phyloP scores from a whole-genome alignment of 2,113 vertebrate species.

The Anhinga anhinga region DNA sequence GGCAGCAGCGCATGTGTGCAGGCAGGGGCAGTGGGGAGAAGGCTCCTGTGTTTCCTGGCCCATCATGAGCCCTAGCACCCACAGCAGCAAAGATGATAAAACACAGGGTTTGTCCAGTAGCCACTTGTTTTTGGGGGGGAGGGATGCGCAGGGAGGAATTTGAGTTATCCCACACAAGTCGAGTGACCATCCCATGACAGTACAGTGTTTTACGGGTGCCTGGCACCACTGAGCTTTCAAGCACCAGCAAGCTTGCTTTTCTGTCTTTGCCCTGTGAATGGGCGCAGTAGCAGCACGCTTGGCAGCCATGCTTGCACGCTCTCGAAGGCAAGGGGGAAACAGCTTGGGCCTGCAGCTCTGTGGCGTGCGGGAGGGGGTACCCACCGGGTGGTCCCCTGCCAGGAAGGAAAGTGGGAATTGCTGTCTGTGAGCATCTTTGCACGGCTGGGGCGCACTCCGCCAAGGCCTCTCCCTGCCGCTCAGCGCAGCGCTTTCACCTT shows the following conservation, averaged over 20 bases:
- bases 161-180: background rate
- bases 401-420: background rate
- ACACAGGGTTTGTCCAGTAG: background rate
- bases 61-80: accelerated
- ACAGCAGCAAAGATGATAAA: background rate
- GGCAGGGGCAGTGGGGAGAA: background rate
- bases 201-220: background rate
- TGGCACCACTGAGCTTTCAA: background rate
- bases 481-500: accelerated
- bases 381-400: accelerated
- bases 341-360: background rate
- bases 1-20: background rate
- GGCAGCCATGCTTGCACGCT: accelerated
- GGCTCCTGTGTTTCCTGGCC: background rate
- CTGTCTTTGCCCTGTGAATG: background rate
- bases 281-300: accelerated
- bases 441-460: background rate
- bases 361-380: accelerated
- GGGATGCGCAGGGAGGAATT: background rate
- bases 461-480: background rate
- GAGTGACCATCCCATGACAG: background rate
- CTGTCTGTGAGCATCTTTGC: background rate
- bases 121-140: too few species aligned
- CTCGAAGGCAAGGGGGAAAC: background rate
- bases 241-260: background rate